phyloP scores from a whole-genome alignment of 2,797 vertebrate genomes.

The Sardinella longiceps region DNA sequence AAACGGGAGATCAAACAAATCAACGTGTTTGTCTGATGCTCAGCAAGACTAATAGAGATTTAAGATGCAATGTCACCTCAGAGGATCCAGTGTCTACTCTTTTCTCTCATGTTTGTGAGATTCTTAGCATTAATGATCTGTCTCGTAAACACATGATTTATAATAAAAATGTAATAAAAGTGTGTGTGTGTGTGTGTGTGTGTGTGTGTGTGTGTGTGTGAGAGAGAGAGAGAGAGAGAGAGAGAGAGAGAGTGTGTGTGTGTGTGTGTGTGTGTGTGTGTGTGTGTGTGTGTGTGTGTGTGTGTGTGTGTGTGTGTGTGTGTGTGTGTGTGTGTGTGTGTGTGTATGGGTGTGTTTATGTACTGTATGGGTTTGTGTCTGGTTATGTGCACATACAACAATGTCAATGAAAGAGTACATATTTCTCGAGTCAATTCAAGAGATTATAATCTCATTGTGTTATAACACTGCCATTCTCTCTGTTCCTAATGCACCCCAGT shows the following conservation, averaged over 20 bases:
- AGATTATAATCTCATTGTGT: slow-evolving; percentile 24
- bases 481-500: slow-evolving; percentile 50
- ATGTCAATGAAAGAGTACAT: background rate
- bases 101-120: background rate
- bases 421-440: slow-evolving; percentile 10
- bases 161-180: background rate
- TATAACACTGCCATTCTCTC: background rate
- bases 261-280: slow-evolving; percentile 3
- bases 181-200: background rate
- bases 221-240: background rate
- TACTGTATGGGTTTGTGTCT: background rate
- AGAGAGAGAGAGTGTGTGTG: slow-evolving; percentile 7
- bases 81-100: background rate
- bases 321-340: slow-evolving; percentile 2
- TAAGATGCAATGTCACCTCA: slow-evolving; percentile 10
- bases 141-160: slow-evolving; percentile 16
- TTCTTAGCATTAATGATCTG: background rate
- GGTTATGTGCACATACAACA: slow-evolving; percentile 9
- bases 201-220: background rate
- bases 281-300: background rate
- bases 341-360: background rate
- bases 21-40: slow-evolving; percentile 21
- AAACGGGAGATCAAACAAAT: background rate
- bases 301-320: background rate
- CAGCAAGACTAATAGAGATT: slow-evolving; percentile 6